Base-by-base conservation (phyloP, 2,888 invertebrate genomes). In the Apodemia duryi region DNA sequence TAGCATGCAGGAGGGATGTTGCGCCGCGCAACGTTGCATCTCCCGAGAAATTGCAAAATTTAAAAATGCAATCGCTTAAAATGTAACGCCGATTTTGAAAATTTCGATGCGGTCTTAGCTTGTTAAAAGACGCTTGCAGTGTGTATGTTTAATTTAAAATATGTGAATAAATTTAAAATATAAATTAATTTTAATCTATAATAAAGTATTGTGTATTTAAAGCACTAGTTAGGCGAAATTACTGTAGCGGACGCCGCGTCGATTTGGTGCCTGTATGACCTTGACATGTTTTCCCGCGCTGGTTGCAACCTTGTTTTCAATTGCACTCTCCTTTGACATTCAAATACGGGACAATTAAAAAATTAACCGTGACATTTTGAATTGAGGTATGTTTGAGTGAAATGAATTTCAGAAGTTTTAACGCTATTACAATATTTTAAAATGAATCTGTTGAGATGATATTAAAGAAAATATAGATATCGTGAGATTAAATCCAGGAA, bases 231-330 rank as follows among this genome's bases (percentile, higher is more conserved):
- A 74, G 77, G 74, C 77, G 75, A 81, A 75, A 79, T 83, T 82
- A 83, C 83, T 80, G 84, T 81, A 82, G 78, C 79, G 76, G 78
- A 73, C 78, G 83, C 82, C 82, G 78, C 81, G 76, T 77, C 80
- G 79, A 82, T 81, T 70, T 80, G 81, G 81, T 82, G 83, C 76
- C 77, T 79, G 82, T 74, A 77, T 85, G 87, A 88, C 91, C 91
- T 91, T 91, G 91, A 89, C 91, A 90, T 86, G 76, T 81, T 91
- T 89, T 89, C 86, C 88, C 89, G 88, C 90, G 87, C 81, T 85
- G 77, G 81, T 79, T 79, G 76, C 81, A 82, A 84, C 85, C 86
- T 88, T 86, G 85, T 85, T 86, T 86, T 86, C 80, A 77, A 80
- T 84, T 88, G 84, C 87, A 88, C 85, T 85, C 83, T 82, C 83